A percentile compares a stretch with the other conserved stretches of the same genome.
Conservation (phyloP, 2,113 vertebrate genomes). For the Reinhardtius hippoglossoides region DNA sequence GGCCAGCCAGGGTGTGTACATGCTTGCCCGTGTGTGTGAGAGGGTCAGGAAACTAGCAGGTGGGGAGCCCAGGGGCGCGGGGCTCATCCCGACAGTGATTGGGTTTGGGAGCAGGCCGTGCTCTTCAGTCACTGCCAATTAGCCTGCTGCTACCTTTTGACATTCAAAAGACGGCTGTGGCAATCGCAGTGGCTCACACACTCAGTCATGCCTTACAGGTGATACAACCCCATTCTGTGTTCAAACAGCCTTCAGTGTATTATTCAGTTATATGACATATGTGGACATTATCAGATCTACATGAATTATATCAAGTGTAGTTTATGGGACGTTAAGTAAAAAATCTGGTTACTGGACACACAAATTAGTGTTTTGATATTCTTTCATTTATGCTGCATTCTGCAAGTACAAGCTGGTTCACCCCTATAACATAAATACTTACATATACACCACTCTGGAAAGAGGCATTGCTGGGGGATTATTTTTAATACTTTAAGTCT, state of each 20-base stretch:
- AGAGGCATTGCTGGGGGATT: too few relatives aligned
- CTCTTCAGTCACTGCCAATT: constrained; percentile 79
- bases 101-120: constrained; percentile 62
- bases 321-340: background rate
- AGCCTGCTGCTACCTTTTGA: constrained; percentile 77
- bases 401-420: background rate
- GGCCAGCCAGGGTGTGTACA: constrained; percentile 22
- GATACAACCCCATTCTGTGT: constrained; percentile 4
- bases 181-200: constrained; percentile 13
- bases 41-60: constrained; percentile 43
- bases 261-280: background rate
- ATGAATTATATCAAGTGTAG: too few relatives aligned
- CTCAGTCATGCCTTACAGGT: background rate
- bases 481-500: background rate
- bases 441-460: background rate
- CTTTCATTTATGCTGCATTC: background rate
- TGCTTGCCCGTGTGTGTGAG: constrained; percentile 10
- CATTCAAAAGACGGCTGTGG: constrained; percentile 71
- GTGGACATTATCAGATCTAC: background rate
- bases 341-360: background rate
- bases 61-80: constrained; percentile 44
- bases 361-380: too few relatives aligned
- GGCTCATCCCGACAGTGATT: constrained; percentile 74
- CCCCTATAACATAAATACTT: background rate
- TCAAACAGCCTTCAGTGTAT: background rate